Evolutionary conservation across 2,888 invertebrate species (phyloP).

Genomic region (Lasioglossum figueresi): DNA sequence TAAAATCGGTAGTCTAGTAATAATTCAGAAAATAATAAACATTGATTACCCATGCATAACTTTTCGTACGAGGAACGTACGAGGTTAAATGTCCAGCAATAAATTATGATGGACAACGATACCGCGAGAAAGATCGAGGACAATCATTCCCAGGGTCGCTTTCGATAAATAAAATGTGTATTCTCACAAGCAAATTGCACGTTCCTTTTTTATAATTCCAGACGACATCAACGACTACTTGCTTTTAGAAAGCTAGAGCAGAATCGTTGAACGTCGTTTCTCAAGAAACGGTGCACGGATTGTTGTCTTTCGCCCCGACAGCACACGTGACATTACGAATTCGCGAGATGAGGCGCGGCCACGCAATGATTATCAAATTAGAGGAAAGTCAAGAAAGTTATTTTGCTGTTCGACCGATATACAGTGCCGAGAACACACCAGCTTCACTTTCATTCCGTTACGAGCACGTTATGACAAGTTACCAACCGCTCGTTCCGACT

Average conservation of each 20-base stretch:
- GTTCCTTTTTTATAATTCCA: neutral
- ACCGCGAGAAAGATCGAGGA: neutral
- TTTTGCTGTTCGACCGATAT: conserved; percentile 62
- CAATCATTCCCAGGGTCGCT: neutral
- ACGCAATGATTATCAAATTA: conserved; percentile 68
- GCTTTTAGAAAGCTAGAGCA: conserved; percentile 47
- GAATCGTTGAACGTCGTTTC: conserved; percentile 16
- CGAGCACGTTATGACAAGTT: conserved; percentile 51
- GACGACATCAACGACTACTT: neutral
- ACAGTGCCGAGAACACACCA: conserved; percentile 25
- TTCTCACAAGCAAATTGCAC: neutral
- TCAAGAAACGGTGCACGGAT: conserved; percentile 21
- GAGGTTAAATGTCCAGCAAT: neutral
- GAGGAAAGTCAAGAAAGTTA: conserved; percentile 74
- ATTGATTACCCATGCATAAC: too few relatives aligned
- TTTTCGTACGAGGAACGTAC: too few relatives aligned
- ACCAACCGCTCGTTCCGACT: conserved; percentile 36
- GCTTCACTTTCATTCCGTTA: conserved; percentile 64
- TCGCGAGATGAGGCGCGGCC: conserved; percentile 47
- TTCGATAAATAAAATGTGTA: neutral
- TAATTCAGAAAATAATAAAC: too few relatives aligned
- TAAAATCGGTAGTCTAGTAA: too few relatives aligned
- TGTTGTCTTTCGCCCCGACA: conserved; percentile 10
- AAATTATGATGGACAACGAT: neutral
- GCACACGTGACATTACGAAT: conserved; percentile 55